Base-by-base conservation (phyloP, 2,113 vertebrate genomes). In the Rhabdornis inornatus region DNA sequence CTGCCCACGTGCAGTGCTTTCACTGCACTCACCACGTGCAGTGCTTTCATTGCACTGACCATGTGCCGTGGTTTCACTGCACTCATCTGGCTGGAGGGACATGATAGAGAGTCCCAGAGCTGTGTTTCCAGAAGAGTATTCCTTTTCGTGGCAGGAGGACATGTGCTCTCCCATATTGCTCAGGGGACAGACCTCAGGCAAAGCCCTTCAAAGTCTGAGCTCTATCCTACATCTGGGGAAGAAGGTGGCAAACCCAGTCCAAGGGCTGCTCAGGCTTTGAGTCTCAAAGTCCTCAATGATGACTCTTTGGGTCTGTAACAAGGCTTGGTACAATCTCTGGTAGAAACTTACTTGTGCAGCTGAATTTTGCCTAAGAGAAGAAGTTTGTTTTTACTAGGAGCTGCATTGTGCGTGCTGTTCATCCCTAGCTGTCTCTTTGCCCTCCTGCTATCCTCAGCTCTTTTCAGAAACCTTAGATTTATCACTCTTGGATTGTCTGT, bases 401-500 rank as follows among this genome's bases (percentile, higher is more conserved):
- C 72, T 1, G 9, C 15, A 0, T 23, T 39, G 47, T 92, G 84
- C 3, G 0, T 96, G 78, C 64, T 88, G 89, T 93, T 95, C 91
- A 83, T 96, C 95, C 75, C 40, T 65, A 25, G 61, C 85, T 89
- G 96, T 92, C 87, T 89, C 86, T 91, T 66, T 85, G 88, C 83
- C 79, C 85, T 94, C 85, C 76, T 21, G 52, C 89, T 96, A 70
- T 96, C 92, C 91, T 96, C 78, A 42, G 66, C 91, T 90, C 89
- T 94, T 92, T 85, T 90, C 86, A 92, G 92, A 95, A 90, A 90
- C 53, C 87, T 89, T 89, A 87, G 95, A 97, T 97, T 97, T 97
- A 97, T 97, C 94, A 1, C 79, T 96, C 78, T 95, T 96, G 96
- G 97, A 95, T 95, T 21, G 2, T 89, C 87, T 79, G 47, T 42